Conservation (phyloP, 2,888 invertebrate species). For the Heliothis peltigera region DNA sequence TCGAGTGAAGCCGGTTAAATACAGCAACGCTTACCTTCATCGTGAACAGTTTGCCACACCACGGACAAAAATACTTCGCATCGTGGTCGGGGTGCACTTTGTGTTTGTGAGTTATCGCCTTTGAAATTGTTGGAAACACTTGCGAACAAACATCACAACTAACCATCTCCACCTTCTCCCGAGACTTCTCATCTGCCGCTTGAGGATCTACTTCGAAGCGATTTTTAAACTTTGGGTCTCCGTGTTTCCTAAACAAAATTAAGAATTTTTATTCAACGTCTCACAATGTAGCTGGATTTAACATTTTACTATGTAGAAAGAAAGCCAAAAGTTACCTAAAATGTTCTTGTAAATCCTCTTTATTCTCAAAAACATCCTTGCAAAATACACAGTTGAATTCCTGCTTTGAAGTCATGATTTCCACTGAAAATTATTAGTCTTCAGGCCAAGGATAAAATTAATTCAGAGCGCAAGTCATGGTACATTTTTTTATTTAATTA, state of each 20-base stretch:
- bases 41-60: constrained; percentile 92
- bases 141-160: constrained; percentile 91
- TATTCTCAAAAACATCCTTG: constrained; percentile 87
- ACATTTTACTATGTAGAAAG: constrained; percentile 11
- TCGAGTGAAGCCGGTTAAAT: constrained; percentile 9
- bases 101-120: constrained; percentile 92
- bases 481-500: constrained; percentile 3
- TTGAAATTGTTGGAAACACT: constrained; percentile 89
- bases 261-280: neutral
- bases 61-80: constrained; percentile 91
- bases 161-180: constrained; percentile 77
- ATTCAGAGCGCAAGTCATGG: constrained; percentile 23
- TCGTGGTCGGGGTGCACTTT: constrained; percentile 91
- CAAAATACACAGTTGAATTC: constrained; percentile 90
- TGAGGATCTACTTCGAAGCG: constrained; percentile 68
- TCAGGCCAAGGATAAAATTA: constrained; percentile 15
- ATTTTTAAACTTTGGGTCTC: constrained; percentile 89
- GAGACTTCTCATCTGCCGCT: constrained; percentile 66
- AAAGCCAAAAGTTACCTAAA: constrained; percentile 85
- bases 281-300: neutral
- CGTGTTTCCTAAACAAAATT: constrained; percentile 88
- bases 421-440: constrained; percentile 37
- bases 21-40: constrained; percentile 86
- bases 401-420: constrained; percentile 77
- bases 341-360: constrained; percentile 90